These are phyloP conservation scores for Corythornis vintsioides DNA, from an alignment of 2,113 vertebrate species.

Conservation along the genomic window DNA sequence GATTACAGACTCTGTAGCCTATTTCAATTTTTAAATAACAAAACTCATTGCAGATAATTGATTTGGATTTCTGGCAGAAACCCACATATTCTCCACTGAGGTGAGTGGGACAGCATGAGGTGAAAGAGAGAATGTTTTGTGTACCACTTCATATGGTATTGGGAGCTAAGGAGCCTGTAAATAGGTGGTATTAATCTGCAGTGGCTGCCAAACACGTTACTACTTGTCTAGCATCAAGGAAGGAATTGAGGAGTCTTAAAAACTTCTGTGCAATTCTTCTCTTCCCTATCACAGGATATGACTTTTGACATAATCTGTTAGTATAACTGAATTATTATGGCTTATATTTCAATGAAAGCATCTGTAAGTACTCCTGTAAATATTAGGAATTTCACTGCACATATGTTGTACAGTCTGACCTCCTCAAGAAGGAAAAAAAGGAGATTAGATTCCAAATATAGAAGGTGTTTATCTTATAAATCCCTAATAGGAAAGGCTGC, in stretches of 20 bases:
- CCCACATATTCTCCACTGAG: not conserved
- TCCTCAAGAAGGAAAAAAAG: not conserved
- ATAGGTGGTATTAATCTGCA: not conserved
- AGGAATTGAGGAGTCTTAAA: not conserved
- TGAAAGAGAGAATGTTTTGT: not conserved
- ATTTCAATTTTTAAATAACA: not conserved
- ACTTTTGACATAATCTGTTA: not conserved
- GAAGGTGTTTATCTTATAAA: not conserved
- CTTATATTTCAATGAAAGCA: not conserved
- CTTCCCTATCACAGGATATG: not conserved
- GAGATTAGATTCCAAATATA: conserved; percentile 21
- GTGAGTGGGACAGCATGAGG: not conserved
- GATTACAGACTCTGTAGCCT: not conserved
- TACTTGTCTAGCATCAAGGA: not conserved
- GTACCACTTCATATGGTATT: rapidly evolving
- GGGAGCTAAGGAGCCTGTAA: not conserved
- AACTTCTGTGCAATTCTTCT: not conserved
- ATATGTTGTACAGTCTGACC: not conserved
- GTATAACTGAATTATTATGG: not conserved
- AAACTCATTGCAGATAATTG: not conserved
- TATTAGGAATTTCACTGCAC: conserved; percentile 9
- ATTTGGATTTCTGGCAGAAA: not conserved
- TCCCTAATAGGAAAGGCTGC: not conserved
- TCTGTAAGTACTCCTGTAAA: conserved; percentile 45
- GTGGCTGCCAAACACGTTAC: not conserved